Evolutionary conservation across 2,113 vertebrate species (phyloP), one percentile per base, ranked within the genome.

Genomic region (Xyliphius kryptos): DNA sequence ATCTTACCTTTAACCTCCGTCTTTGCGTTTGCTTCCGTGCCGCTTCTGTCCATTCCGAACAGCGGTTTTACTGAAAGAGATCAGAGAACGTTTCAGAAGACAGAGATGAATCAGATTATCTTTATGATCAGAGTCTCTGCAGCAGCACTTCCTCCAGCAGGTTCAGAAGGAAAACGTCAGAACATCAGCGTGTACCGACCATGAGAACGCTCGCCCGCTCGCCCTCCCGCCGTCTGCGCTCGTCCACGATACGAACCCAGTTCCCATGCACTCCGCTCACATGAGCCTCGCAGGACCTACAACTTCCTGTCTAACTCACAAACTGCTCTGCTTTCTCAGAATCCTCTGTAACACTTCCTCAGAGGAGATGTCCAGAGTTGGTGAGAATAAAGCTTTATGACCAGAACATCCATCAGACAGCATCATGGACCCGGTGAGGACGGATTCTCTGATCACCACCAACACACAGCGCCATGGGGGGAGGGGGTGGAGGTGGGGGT

Each of bases 21-120:
- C 47, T 70, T 68, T 10, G 49, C 9, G 10, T 2, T 43, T 2
- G 46, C n/a, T 20, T 71, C 61, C 52, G 73, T 60, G 38, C 21
- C 61, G 10, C n/a, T 63, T 77, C 67, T 86, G n/a, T 86, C 86
- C 87, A 87, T 86, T 9, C 48, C 61, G 50, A 82, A 61, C 37
- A 40, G 32, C 19, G 80, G 78, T 43, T 78, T 80, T 2, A 21
- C 71, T 69, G 13, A 46, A 1, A 72, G 10, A 52, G 5, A 43
- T 22, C 17, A 68, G 36, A 20, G 3, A 17, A 16, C 22, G 9
- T 46, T 8, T 46, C 9, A 13, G 17, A 58, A 26, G n/a, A n/a
- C n/a, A n/a, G n/a, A n/a, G n/a, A 8, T 2, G 21, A 5, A 43
- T 17, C 41, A 54, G 5, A 44, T n/a, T n/a, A 53, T 38, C 36